A percentile compares a stretch with the other conserved stretches of the same genome.
Conservation (phyloP, 2,797 vertebrate genomes). For the Muscicapa comitata region DNA sequence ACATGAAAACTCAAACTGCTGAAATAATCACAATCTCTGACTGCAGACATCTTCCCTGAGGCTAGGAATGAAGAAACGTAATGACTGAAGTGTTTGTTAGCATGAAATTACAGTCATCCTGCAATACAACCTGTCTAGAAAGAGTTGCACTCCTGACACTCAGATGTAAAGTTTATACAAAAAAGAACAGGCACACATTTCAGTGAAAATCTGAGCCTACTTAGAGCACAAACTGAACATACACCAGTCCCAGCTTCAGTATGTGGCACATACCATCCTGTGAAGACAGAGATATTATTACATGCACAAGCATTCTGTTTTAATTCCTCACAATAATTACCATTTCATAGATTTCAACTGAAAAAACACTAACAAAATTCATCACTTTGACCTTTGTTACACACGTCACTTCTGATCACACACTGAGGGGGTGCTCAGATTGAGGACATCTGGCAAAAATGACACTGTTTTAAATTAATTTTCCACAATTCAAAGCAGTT, state of each 20-base stretch:
- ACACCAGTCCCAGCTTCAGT: not conserved
- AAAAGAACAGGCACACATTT: fast-evolving
- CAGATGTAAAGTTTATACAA: not conserved
- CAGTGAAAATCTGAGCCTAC: not conserved
- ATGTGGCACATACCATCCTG: fast-evolving
- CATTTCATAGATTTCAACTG: not conserved
- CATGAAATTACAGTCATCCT: not conserved
- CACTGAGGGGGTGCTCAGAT: not conserved
- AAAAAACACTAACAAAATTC: not conserved
- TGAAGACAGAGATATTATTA: not conserved
- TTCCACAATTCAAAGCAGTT: not conserved
- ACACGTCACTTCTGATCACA: not conserved
- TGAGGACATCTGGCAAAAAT: not conserved
- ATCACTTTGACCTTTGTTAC: not conserved
- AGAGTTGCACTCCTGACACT: not conserved
- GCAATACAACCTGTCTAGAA: not conserved
- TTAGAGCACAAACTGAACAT: not conserved
- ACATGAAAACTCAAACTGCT: not conserved
- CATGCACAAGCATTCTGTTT: not conserved
- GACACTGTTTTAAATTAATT: not conserved
- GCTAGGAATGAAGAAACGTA: not conserved
- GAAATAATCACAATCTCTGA: not conserved
- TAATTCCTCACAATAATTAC: not conserved
- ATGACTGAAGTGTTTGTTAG: not conserved
- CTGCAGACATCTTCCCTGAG: not conserved